These are phyloP conservation scores for Cosmia trapezina DNA, from an alignment of 2,888 invertebrate genomes.

Conservation along the genomic window DNA sequence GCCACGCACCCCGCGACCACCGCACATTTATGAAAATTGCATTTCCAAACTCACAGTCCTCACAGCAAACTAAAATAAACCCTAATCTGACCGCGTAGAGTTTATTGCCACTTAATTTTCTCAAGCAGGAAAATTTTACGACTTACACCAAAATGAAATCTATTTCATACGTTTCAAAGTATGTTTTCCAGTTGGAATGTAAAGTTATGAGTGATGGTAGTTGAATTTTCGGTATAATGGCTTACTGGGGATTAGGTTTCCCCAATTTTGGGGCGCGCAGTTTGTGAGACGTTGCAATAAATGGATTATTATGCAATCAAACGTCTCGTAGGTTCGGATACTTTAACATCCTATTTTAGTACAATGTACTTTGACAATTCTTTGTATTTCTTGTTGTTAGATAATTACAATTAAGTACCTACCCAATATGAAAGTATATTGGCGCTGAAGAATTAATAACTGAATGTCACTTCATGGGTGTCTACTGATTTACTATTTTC, in stretches of 20 bases:
- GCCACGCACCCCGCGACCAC: constrained; percentile 55
- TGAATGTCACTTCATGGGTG: neutral
- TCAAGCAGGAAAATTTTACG: constrained; percentile 71
- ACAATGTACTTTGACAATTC: constrained; percentile 32
- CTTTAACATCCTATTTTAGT: constrained; percentile 54
- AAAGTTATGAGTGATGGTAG: constrained; percentile 80
- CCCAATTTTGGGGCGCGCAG: constrained; percentile 79
- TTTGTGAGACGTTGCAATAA: constrained; percentile 85
- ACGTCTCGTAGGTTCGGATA: constrained; percentile 68
- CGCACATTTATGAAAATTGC: constrained; percentile 88
- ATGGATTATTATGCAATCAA: constrained; percentile 87
- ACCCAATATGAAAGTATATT: neutral
- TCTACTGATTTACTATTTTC: neutral
- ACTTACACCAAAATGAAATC: constrained; percentile 76
- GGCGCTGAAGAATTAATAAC: neutral
- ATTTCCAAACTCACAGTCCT: constrained; percentile 82
- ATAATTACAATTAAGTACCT: neutral
- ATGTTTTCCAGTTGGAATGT: constrained; percentile 65
- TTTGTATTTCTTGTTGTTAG: constrained; percentile 24
- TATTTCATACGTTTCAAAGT: constrained; percentile 76
- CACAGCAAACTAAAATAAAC: constrained; percentile 83
- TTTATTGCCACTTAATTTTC: constrained; percentile 82
- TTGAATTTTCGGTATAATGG: constrained; percentile 87
- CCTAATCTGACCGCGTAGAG: constrained; percentile 81
- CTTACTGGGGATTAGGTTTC: constrained; percentile 88